Conservation (phyloP, 1,140 invertebrate species). For the Ostrea denselamellosa region DNA sequence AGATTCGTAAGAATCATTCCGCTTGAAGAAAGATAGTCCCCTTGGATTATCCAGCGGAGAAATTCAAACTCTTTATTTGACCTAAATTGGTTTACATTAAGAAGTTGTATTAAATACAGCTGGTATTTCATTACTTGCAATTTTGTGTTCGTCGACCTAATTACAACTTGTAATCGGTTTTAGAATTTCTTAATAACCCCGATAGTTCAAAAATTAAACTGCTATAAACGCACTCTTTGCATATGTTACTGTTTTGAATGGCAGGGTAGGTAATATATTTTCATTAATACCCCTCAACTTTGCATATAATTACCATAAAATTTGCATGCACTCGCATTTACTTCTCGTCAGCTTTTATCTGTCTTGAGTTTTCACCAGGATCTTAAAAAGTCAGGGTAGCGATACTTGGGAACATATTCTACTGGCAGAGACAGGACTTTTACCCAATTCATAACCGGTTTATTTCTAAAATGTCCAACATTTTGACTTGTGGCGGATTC, state of each 20-base stretch:
- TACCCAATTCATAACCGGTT: not conserved
- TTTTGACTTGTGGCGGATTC: too few species aligned
- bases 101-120: not conserved
- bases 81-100: not conserved
- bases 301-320: slow-evolving; percentile 24
- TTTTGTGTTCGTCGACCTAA: not conserved
- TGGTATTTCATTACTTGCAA: not conserved
- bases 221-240: not conserved
- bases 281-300: slow-evolving; percentile 26
- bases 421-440: not conserved
- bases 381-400: not conserved
- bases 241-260: slow-evolving; percentile 17
- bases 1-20: not conserved
- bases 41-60: not conserved
- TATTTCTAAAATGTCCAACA: not conserved
- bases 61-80: not conserved
- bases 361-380: slow-evolving; percentile 4
- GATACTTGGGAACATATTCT: not conserved
- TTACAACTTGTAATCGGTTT: slow-evolving; percentile 1
- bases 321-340: not conserved
- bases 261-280: slow-evolving; percentile 22
- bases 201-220: slow-evolving; percentile 12
- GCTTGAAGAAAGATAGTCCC: not conserved
- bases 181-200: not conserved
- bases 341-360: not conserved